Conservation (phyloP, 2,888 invertebrate genomes). For the Eutolmus rufibarbis region DNA sequence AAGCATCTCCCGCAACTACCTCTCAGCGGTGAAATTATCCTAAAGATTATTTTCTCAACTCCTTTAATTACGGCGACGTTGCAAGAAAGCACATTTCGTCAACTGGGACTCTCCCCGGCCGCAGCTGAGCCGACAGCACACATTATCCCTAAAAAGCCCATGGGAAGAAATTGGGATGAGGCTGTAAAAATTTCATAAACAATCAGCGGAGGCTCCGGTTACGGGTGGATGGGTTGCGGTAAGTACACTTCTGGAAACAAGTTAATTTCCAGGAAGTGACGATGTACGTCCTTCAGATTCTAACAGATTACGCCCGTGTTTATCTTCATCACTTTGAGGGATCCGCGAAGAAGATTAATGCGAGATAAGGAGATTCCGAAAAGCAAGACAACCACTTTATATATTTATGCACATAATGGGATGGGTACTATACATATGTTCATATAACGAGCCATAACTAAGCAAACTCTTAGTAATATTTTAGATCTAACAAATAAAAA, state of each 20-base stretch:
- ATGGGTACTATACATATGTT: not conserved
- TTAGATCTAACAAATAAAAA: not conserved
- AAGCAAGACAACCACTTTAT: not conserved
- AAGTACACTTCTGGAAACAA: not conserved
- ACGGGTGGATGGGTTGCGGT: not conserved
- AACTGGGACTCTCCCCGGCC: not conserved
- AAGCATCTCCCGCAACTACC: not conserved
- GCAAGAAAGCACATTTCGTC: not conserved
- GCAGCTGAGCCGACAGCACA: not conserved
- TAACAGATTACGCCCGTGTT: not conserved
- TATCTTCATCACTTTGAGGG: not conserved
- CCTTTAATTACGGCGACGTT: slow-evolving; percentile 9
- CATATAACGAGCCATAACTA: not conserved
- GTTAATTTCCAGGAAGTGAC: not conserved
- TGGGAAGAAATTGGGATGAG: not conserved
- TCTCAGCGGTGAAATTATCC: not conserved
- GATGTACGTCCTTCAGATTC: not conserved
- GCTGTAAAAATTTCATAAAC: slow-evolving; percentile 3
- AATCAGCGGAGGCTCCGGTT: not conserved
- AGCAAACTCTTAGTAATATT: too few relatives aligned
- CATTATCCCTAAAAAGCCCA: not conserved
- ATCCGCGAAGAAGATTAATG: not conserved
- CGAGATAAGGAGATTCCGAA: not conserved
- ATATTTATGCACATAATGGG: not conserved
- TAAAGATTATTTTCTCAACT: slow-evolving; percentile 1